A percentile compares a stretch with the other conserved stretches of the same genome.
Conservation (phyloP, 2,113 vertebrate genomes). For the Spea multiplicata region DNA sequence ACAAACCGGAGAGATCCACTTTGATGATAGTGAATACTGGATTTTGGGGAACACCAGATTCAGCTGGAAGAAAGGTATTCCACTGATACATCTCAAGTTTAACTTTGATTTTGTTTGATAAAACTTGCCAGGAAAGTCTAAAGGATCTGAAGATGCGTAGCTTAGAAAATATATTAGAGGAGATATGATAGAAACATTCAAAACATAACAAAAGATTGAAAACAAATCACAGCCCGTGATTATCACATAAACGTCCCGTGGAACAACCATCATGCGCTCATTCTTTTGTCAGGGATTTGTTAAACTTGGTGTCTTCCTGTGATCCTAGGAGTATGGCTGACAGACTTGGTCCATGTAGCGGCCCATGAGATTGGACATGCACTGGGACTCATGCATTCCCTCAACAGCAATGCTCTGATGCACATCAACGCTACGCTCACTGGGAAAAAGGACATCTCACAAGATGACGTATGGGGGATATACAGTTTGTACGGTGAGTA, state of each 20-base stretch:
- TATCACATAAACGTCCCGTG: no score
- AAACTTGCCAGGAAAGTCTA: no score
- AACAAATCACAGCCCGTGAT: no score
- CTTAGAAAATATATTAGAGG: no score
- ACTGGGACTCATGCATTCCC: conserved; percentile 93
- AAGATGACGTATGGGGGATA: conserved; percentile 94
- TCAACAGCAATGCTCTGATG: conserved; percentile 85
- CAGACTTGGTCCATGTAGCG: conserved; percentile 90
- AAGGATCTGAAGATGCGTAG: no score
- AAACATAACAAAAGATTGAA: no score
- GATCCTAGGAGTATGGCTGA: conserved; percentile 84
- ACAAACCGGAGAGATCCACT: conserved; percentile 90
- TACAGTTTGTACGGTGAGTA: conserved; percentile 87
- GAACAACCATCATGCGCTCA: no score
- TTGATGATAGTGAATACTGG: conserved; percentile 94
- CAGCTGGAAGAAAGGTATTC: conserved; percentile 94
- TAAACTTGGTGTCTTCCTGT: background rate
- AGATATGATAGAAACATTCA: no score
- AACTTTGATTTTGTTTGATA: no score
- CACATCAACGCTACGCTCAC: conserved; percentile 92
- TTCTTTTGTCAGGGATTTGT: no score
- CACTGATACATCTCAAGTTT: background rate
- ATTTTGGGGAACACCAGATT: conserved; percentile 91
- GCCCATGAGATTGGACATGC: conserved; percentile 93
- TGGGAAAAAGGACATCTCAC: conserved; percentile 84